Base-by-base conservation (phyloP, 2,797 vertebrate species). In the Mastacembelus armatus region DNA sequence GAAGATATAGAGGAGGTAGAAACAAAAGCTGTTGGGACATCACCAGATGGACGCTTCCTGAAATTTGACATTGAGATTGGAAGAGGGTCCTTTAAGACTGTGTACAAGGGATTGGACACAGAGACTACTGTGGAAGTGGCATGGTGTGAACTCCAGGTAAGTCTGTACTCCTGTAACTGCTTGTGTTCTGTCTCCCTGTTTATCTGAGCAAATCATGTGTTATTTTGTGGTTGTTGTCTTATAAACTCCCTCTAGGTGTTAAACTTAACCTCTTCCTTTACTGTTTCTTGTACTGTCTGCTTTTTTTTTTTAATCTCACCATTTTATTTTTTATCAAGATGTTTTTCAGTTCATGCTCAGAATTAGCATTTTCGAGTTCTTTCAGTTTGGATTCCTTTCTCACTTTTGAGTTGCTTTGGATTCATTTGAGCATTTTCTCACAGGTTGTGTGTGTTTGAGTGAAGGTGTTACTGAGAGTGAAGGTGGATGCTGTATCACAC, bases 11-110 rank as follows among this genome's bases (percentile, higher is more conserved):
- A 99, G 76, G 97, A 99, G 91, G 94, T 95, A 43, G 97, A 98
- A 91, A 99, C 97, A 5, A 99, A 98, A 92, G 98, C 98, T 0
- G 97, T 99, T 59, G 97, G 96, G 16, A 94, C 97, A 36, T 99
- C 97, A 4, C 96, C 95, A 0, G 97, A 99, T 6, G 98, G 97
- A 21, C 96, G 98, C 60, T 99, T 99, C 84, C 93, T 99, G 11
- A 99, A 99, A 88, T 99, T 99, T 52, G 98, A 99, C 92, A 99
- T 99, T 1, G 98, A 99, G 91, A 96, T 99, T 4, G 98, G 97
- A 78, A 93, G 97, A 73, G 98, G 98, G 30, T 99, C 98, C 50
- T 99, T 99, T 84, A 99, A 99, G 93, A 99, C 98, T 0, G 98
- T 99, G 24, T 99, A 99, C 91, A 98, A 98, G 82, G 98, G 98